A percentile compares a stretch with the other conserved stretches of the same genome.
Evolutionary conservation across 2,797 vertebrate genomes (phyloP).

Genomic region (Neosilurus mollespiculum): DNA sequence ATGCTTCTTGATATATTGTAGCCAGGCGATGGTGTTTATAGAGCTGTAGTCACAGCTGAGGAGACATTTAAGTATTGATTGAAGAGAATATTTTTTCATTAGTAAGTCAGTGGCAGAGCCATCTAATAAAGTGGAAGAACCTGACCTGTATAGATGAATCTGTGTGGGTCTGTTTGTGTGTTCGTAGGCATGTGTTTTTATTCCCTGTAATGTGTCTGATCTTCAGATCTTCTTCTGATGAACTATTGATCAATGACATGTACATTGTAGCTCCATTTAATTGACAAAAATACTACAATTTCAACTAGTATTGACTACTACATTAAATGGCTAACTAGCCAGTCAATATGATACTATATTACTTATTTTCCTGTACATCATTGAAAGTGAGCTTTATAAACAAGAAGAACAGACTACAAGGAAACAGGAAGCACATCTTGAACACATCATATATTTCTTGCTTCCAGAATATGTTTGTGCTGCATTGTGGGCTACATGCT

Average conservation of each 20-base stretch:
- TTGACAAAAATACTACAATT: slow-evolving; percentile 8
- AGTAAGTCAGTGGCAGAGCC: slow-evolving; percentile 22
- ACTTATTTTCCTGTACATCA: not conserved
- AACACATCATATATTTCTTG: not conserved
- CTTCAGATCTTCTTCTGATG: slow-evolving; percentile 4
- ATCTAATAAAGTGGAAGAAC: slow-evolving; percentile 10
- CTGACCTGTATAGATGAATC: not conserved
- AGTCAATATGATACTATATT: not conserved
- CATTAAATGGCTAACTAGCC: not conserved
- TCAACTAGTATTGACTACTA: not conserved
- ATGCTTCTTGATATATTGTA: slow-evolving; percentile 20
- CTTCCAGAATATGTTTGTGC: not conserved
- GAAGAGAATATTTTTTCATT: slow-evolving; percentile 32
- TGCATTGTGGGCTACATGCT: not conserved
- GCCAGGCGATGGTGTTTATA: slow-evolving; percentile 26
- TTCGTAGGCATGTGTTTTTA: too few relatives aligned
- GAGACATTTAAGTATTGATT: slow-evolving; percentile 36
- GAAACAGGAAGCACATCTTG: not conserved
- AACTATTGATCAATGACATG: slow-evolving; percentile 3
- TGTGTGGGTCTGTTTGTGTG: not conserved
- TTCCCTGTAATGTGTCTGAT: not conserved
- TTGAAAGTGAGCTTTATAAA: not conserved
- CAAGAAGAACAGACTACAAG: not conserved
- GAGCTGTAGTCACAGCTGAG: slow-evolving; percentile 23
- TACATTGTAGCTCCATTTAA: not conserved